Conservation (phyloP, 2,797 vertebrate genomes). For the Phrynocephalus forsythii region DNA sequence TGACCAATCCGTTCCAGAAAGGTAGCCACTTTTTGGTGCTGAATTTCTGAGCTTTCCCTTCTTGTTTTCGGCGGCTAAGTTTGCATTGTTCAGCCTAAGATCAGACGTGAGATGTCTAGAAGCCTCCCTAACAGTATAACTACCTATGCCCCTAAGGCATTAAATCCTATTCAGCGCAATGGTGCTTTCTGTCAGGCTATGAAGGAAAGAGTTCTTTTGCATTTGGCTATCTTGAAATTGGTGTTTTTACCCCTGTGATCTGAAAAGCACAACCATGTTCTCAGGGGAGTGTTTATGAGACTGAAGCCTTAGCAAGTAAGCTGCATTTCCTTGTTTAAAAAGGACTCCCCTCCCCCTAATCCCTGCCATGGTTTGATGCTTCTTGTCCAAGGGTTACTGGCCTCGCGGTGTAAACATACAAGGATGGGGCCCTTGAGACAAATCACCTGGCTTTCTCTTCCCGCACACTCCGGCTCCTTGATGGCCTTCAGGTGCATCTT, state of each 20-base stretch:
- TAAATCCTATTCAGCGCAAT: neutral
- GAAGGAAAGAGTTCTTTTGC: too few relatives aligned
- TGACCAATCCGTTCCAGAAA: neutral
- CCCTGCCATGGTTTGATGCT: neutral
- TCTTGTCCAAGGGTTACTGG: neutral
- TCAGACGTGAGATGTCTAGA: neutral
- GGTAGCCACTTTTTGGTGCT: neutral
- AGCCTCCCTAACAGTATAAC: neutral
- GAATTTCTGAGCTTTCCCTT: too few relatives aligned
- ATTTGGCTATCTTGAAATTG: too few relatives aligned
- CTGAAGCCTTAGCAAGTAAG: neutral
- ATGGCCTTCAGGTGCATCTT: slow-evolving; percentile 81
- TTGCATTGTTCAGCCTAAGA: neutral
- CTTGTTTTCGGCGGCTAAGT: neutral
- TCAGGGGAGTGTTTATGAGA: neutral
- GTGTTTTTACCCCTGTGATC: too few relatives aligned
- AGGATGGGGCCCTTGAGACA: slow-evolving; percentile 4
- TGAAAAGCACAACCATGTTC: neutral
- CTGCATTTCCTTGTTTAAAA: neutral
- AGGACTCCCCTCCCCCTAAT: neutral
- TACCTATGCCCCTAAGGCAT: neutral
- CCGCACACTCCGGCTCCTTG: slow-evolving; percentile 76
- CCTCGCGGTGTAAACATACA: neutral
- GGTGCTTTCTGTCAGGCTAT: neutral
- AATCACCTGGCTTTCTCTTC: slow-evolving; percentile 81